phyloP scores from a whole-genome alignment of 2,888 invertebrate species.

The Hydroisotoma schaefferi region DNA sequence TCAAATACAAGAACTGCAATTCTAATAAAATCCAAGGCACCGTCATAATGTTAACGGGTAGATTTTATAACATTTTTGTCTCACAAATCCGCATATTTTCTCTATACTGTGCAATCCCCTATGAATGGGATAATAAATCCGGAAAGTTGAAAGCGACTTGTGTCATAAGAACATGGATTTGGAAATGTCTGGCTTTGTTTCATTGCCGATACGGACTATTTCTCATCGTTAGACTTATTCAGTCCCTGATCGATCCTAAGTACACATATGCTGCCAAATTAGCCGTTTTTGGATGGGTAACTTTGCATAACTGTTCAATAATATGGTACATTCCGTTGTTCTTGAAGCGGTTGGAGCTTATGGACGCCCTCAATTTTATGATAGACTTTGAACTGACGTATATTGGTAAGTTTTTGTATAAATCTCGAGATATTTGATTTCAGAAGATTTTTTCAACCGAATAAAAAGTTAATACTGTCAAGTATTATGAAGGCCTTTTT shows the following conservation, averaged over 20 bases:
- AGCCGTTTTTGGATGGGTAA: slow-evolving; percentile 15
- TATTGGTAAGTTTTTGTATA: slow-evolving; percentile 4
- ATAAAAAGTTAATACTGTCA: too few species aligned
- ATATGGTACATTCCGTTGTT: slow-evolving; percentile 14
- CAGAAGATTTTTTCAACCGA: background rate
- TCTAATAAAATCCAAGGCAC: too few species aligned
- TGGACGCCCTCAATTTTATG: slow-evolving; percentile 12
- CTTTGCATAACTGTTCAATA: slow-evolving; percentile 5
- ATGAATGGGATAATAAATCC: slow-evolving; percentile 5
- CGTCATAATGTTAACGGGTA: slow-evolving; percentile 9
- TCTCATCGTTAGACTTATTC: slow-evolving; percentile 7
- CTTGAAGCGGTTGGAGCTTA: slow-evolving; percentile 5
- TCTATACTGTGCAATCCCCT: slow-evolving; percentile 9
- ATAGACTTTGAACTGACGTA: slow-evolving; percentile 9
- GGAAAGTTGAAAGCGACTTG: slow-evolving; percentile 1
- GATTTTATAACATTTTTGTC: slow-evolving; percentile 8
- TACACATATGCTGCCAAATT: slow-evolving; percentile 11
- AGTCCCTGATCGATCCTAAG: slow-evolving; percentile 5
- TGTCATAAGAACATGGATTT: slow-evolving; percentile 4
- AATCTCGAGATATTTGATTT: background rate
- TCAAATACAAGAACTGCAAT: too few species aligned
- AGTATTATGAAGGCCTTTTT: too few species aligned
- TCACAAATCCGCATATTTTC: slow-evolving; percentile 14
- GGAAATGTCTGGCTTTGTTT: slow-evolving; percentile 9
- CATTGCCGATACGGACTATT: slow-evolving; percentile 10